Base-by-base conservation (phyloP, 2,797 vertebrate species). In the Pseudochirops corinnae region DNA sequence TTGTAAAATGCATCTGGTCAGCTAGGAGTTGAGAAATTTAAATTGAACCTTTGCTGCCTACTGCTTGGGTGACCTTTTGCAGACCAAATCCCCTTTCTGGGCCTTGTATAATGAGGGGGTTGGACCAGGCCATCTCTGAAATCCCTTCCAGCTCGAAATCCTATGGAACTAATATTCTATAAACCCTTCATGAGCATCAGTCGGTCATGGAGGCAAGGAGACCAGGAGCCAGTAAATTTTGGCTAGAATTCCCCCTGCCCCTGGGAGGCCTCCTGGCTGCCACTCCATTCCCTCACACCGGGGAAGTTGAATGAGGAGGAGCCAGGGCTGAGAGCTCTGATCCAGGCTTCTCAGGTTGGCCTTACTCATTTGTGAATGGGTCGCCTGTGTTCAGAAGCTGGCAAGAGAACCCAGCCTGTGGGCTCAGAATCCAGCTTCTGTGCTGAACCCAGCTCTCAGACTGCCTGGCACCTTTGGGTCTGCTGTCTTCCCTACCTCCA, bases 151-250 rank as follows among this genome's bases (percentile, higher is more conserved):
- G 74, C 39, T 87, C 74, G 10, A n/a, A 87, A 87, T 26, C 39
- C 39, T 87, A 46, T 87, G 74, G 21, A 87, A 46, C 9, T 87
- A 12, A 46, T 87, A 14, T 87, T 87, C 74, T 87, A 87, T 18
- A 33, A 94, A 67, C 92, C 6, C 33, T 14, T 33, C 28, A 91
- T 29, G 55, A 95, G 28, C 52, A 53, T 29, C 74, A 53, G 33
- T n/a, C 13, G 93, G 57, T 46, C 95, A 92, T 93, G n/a, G 67
- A 24, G 39, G 67, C 67, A 39, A 6, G 16, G 92, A 96, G 55
- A 92, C 92, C n/a, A 91, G 55, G 28, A 55, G 74, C 50, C 56
- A 56, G 56, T 26, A 24, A 9, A 46, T 87, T 46, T 24, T 87
- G 31, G 56, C 87, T 67, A 52, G 90, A 39, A 95, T 87, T 18